A percentile compares a stretch with the other conserved stretches of the same genome.
Conservation (phyloP, 92 coral and sea anemone genomes). For the Epizoanthus scotinus region DNA sequence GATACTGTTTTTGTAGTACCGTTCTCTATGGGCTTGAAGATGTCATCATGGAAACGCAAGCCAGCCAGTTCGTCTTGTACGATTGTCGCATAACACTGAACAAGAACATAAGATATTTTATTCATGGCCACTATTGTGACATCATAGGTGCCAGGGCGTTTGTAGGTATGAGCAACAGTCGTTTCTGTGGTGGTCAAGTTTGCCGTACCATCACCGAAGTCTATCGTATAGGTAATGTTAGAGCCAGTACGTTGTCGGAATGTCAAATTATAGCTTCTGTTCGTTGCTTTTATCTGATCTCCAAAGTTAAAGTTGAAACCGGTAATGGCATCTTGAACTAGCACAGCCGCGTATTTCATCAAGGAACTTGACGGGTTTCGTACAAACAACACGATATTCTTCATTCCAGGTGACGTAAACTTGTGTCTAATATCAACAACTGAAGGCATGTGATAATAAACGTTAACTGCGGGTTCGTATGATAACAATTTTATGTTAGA, state of each 20-base stretch:
- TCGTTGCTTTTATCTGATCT: neutral
- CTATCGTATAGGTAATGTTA: neutral
- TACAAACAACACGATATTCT: neutral
- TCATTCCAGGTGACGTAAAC: conserved; percentile 8
- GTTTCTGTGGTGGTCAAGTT: neutral
- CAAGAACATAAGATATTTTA: neutral
- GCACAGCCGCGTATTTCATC: neutral
- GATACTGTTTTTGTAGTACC: conserved; percentile 1
- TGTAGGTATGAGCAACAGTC: neutral
- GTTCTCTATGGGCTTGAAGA: neutral
- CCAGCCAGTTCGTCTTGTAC: neutral
- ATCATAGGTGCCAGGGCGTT: neutral
- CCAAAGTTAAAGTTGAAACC: neutral
- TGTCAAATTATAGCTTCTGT: neutral
- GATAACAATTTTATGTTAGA: conserved; percentile 8
- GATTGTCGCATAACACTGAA: neutral
- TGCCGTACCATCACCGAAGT: conserved; percentile 14
- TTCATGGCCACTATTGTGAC: conserved; percentile 7
- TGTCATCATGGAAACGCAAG: neutral
- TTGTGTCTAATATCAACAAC: neutral
- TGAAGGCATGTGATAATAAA: conserved; percentile 5
- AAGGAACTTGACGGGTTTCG: neutral
- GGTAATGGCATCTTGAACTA: neutral
- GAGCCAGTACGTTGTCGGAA: conserved; percentile 2
- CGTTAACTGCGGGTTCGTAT: neutral